Conservation (phyloP, 2,797 vertebrate genomes). For the Enteromius unitaeniatus region DNA sequence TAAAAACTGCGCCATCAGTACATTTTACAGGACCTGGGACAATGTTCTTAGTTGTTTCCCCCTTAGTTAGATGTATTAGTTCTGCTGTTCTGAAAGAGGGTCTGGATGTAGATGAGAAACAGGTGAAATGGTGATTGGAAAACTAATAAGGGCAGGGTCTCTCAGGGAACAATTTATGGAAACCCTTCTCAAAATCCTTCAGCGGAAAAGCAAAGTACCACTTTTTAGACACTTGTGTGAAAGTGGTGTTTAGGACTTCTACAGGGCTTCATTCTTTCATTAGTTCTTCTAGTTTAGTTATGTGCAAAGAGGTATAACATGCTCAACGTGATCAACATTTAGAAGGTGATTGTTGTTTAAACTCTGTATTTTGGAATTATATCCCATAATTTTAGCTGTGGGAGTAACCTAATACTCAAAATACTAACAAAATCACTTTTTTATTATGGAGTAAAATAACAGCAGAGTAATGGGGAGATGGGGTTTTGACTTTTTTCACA, state of each 20-base stretch:
- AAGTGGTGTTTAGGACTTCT: neutral
- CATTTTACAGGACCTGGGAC: slow-evolving; percentile 3
- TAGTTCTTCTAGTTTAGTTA: neutral
- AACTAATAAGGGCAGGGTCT: slow-evolving; percentile 34
- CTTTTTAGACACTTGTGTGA: slow-evolving; percentile 9
- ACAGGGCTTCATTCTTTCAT: neutral
- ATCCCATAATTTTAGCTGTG: neutral
- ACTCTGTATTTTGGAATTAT: neutral
- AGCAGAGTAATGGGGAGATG: neutral
- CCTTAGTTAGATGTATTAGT: neutral
- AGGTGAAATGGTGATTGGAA: neutral
- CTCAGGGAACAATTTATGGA: slow-evolving; percentile 57
- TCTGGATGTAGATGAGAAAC: slow-evolving; percentile 3
- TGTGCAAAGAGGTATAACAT: neutral
- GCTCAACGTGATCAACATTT: neutral
- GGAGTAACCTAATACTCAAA: neutral
- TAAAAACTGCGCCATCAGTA: neutral
- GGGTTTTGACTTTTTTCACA: neutral
- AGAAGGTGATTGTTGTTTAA: slow-evolving; percentile 9
- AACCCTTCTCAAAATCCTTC: slow-evolving; percentile 7
- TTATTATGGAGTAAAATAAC: neutral
- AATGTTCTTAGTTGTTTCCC: neutral
- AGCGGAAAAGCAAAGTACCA: slow-evolving; percentile 14
- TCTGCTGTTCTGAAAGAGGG: slow-evolving; percentile 30
- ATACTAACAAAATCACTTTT: slow-evolving; percentile 7